phyloP scores from a whole-genome alignment of 2,113 vertebrate genomes.

The Neodontobutis hainanensis region DNA sequence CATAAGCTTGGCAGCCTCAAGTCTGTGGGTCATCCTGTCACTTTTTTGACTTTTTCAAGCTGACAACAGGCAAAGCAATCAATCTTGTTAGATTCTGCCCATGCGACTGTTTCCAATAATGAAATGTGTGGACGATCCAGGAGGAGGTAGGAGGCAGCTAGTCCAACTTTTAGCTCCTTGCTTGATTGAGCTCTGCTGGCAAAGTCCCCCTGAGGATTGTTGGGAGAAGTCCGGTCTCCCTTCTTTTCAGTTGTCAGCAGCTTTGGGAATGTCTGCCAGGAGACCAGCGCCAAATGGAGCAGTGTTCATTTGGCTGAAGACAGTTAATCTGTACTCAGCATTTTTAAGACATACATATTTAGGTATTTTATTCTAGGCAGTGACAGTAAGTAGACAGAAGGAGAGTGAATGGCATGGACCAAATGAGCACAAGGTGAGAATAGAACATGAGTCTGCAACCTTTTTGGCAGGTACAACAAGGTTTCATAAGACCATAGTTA shows the following conservation, averaged over 20 bases:
- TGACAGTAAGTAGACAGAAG: slow-evolving; percentile 8
- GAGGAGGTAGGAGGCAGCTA: background rate
- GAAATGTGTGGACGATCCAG: background rate
- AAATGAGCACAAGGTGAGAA: background rate
- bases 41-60: background rate
- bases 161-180: slow-evolving; percentile 13
- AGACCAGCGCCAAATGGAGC: slow-evolving; percentile 26
- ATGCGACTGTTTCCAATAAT: background rate
- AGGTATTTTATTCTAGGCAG: background rate
- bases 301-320: background rate
- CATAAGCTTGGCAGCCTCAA: background rate
- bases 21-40: background rate
- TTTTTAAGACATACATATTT: background rate
- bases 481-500: too few relatives aligned
- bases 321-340: background rate
- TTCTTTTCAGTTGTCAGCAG: slow-evolving; percentile 25
- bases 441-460: background rate
- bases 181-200: slow-evolving; percentile 45
- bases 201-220: slow-evolving; percentile 17
- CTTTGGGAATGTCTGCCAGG: slow-evolving; percentile 1
- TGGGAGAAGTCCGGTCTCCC: background rate
- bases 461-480: too few relatives aligned
- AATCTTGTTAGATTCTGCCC: background rate
- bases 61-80: background rate
- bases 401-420: background rate